Evolutionary conservation across 2,797 vertebrate species (phyloP), one percentile per base, ranked within the genome.

Genomic region (Caiman crocodilus): DNA sequence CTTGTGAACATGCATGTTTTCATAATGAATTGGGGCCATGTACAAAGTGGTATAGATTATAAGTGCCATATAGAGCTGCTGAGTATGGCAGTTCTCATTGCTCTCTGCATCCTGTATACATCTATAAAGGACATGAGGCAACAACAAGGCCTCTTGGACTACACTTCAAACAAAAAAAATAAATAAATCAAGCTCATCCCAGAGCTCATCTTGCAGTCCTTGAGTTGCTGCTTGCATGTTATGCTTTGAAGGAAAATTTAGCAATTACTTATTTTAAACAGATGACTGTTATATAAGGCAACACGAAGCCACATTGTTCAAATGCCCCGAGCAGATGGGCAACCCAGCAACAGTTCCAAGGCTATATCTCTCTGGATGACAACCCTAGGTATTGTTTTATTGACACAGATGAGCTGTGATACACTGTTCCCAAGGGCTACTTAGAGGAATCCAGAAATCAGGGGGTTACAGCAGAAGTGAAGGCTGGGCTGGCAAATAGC

Each of bases 21-120:
- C 94, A 88, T 93, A 97, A 94, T 77, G 84, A 88, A 79, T 84
- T 85, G 63, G 93, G 85, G 88, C 81, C 79, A 80, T 76, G 89
- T 85, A n/a, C 60, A 73, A 76, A 81, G 92, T 57, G 77, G 35
- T 12, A n/a, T 8, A 67, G 87, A 71, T 90, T 82, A 80, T 88
- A 85, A 89, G 26, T 89, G 80, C 76, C 90, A 91, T 23, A 9
- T 1, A 7, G 78, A 80, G 63, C 15, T 8, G 65, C 3, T 21
- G 75, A 9, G 15, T 0, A 3, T 81, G 30, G 87, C 67, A 0
- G 3, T 81, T 23, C 69, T 8, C 5, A 1, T 14, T 0, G 28
- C 75, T 82, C 67, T 1, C 30, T 2, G 1, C 60, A 0, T 61
- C 79, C 82, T 0, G 26, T 1, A 4, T 0, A 15, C 42, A 2